Base-by-base conservation (phyloP, 2,797 vertebrate species). In the Sorex maritimensis region DNA sequence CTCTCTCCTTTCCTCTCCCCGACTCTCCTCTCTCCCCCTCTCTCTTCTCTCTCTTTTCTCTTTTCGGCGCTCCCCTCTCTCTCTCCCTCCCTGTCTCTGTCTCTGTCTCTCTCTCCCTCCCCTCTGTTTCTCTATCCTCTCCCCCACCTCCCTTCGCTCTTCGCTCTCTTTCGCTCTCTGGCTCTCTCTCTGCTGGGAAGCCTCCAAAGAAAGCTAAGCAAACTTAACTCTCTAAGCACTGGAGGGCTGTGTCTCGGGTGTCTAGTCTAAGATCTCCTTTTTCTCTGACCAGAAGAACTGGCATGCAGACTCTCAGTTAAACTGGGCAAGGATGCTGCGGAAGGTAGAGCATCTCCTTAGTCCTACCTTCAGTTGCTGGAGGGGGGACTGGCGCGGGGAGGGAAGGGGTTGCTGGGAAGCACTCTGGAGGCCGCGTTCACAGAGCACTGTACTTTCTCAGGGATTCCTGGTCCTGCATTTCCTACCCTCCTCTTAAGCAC, bases 261-360 rank as follows among this genome's bases (percentile, higher is more conserved):
- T 78, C 52, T 52, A 24, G 75, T 93, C 97, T 93, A 75, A 38
- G 69, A 74, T 68, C 86, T 74, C 26, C 15, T 68, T 78, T 74
- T 80, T 97, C 95, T 92, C 85, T 23, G 94, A 52, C 83, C 75
- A 91, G 95, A 88, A 94, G 90, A 81, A 83, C 93, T 77, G 13
- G 58, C 95, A 41, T 34, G 85, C 96, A 86, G 95, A 74, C 95
- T 93, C 94, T 85, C 95, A 41, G 92, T 79, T 81, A 69, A 85
- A 95, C 91, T 23, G 49, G 91, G 69, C 21, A 79, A 95, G 94
- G 96, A 92, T 10, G 61, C 96, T 73, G 93, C 92, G 41, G 72
- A 82, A 96, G 97, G 97, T 85, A 94, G 94, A 96, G 95, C 72
- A 95, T 26, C 86, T 93, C 97, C 97, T 97, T 97, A 79, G 94